A percentile compares a stretch with the other conserved stretches of the same genome.
These are phyloP conservation scores for Miltochrista miniata DNA, from an alignment of 2,888 invertebrate species.

Conservation along the genomic window DNA sequence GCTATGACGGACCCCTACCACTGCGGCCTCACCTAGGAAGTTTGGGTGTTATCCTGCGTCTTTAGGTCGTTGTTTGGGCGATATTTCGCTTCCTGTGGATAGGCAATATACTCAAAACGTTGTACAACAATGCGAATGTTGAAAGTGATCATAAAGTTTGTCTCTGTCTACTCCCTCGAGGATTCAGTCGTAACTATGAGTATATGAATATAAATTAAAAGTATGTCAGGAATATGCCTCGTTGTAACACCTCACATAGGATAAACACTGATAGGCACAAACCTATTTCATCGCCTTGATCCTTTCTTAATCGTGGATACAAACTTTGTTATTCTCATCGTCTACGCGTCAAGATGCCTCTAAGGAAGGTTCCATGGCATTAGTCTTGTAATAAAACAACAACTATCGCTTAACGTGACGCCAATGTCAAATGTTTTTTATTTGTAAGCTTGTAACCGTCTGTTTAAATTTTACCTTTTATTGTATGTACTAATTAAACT, in stretches of 20 bases:
- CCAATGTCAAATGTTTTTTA: conserved; percentile 22
- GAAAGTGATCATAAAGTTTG: too few relatives aligned
- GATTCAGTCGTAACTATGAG: too few relatives aligned
- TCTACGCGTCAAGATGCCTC: conserved; percentile 21
- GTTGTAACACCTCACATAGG: conserved; percentile 1
- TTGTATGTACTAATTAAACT: conserved; percentile 5
- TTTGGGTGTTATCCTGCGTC: too few relatives aligned
- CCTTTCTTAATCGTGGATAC: conserved; percentile 3
- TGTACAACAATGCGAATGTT: too few relatives aligned
- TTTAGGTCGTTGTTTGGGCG: too few relatives aligned
- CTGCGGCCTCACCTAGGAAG: too few relatives aligned
- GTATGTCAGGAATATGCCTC: not conserved
- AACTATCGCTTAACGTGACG: conserved; percentile 38
- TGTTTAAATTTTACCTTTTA: conserved; percentile 2
- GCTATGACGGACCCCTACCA: too few relatives aligned
- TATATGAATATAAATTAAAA: too few relatives aligned
- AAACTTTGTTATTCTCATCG: conserved; percentile 22
- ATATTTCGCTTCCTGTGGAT: too few relatives aligned
- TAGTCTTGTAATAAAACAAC: conserved; percentile 44
- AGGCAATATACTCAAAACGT: too few relatives aligned
- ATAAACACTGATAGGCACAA: not conserved
- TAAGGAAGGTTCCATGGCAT: conserved; percentile 39
- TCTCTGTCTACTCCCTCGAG: too few relatives aligned
- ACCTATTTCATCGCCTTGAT: not conserved
- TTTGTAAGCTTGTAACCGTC: conserved; percentile 5